phyloP scores from a whole-genome alignment of 2,797 vertebrate species.

The Enteromius unitaeniatus region DNA sequence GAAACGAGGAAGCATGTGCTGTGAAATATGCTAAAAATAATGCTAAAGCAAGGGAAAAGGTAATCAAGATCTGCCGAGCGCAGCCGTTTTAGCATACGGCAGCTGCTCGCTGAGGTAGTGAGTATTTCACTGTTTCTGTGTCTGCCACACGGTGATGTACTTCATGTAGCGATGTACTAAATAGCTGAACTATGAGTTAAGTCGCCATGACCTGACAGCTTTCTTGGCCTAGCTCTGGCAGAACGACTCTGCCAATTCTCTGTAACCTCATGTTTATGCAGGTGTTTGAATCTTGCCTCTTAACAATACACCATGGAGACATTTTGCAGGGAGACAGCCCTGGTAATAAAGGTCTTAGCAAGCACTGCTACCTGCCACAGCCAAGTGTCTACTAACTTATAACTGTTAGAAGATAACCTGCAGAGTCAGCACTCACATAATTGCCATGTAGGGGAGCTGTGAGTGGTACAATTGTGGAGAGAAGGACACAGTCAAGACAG shows the following conservation, averaged over 20 bases:
- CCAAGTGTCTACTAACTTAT: slow-evolving; percentile 52
- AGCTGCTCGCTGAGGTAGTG: not conserved
- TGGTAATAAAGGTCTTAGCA: slow-evolving; percentile 60
- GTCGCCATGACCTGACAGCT: slow-evolving; percentile 23
- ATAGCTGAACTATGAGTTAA: slow-evolving; percentile 30
- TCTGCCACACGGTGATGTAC: slow-evolving; percentile 15
- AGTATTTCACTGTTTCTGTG: slow-evolving; percentile 9
- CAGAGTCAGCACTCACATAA: slow-evolving; percentile 54
- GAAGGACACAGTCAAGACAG: slow-evolving; percentile 26
- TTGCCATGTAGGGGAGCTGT: slow-evolving; percentile 47
- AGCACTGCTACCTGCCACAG: slow-evolving; percentile 50
- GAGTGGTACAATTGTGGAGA: slow-evolving; percentile 17
- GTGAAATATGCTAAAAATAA: slow-evolving; percentile 18
- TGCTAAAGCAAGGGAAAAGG: slow-evolving; percentile 36
- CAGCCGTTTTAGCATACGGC: slow-evolving; percentile 5
- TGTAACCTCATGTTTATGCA: slow-evolving; percentile 50
- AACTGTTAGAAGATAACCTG: slow-evolving; percentile 50
- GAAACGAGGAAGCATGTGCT: slow-evolving; percentile 10
- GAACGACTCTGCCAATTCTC: slow-evolving; percentile 17
- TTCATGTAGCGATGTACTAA: slow-evolving; percentile 15
- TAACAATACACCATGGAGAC: slow-evolving; percentile 43
- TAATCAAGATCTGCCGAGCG: slow-evolving; percentile 19
- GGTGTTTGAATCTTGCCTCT: slow-evolving; percentile 32
- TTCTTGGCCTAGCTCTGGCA: slow-evolving; percentile 24
- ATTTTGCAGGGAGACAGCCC: slow-evolving; percentile 53